phyloP scores from a whole-genome alignment of 2,797 vertebrate species.

The Danio kyathit region DNA sequence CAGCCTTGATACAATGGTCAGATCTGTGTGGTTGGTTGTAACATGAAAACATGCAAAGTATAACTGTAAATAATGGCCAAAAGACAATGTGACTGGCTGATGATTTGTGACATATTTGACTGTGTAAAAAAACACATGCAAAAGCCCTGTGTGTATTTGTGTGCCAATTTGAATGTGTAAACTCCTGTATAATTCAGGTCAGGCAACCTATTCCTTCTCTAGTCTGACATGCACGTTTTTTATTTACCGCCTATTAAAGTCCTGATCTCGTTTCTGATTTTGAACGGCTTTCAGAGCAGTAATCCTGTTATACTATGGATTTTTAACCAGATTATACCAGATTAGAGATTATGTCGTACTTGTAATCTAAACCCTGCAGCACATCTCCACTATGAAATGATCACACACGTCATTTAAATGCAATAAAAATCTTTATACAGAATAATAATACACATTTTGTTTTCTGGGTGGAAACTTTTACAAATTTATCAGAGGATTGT shows the following conservation, averaged over 20 bases:
- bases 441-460: background rate
- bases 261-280: slow-evolving; percentile 57
- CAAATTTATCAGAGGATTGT: background rate
- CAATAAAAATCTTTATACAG: background rate
- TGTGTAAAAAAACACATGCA: slow-evolving; percentile 33
- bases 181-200: background rate
- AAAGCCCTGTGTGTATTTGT: slow-evolving; percentile 25
- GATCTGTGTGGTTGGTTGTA: slow-evolving; percentile 9
- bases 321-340: slow-evolving; percentile 60
- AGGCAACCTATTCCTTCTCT: background rate
- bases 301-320: slow-evolving; percentile 41
- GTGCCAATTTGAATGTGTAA: slow-evolving; percentile 40
- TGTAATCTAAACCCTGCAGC: slow-evolving; percentile 4
- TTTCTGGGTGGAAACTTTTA: background rate
- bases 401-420: background rate
- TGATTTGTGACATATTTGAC: slow-evolving; percentile 47
- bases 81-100: slow-evolving; percentile 4
- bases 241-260: slow-evolving; percentile 34
- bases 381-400: slow-evolving; percentile 60
- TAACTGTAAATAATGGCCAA: slow-evolving; percentile 1
- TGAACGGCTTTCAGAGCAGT: slow-evolving; percentile 35
- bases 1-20: slow-evolving; percentile 3
- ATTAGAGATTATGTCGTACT: slow-evolving; percentile 58
- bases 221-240: background rate
- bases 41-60: slow-evolving; percentile 55